Percentiles rank a stretch among this genome's conserved stretches.
These are phyloP conservation scores for Amiota communis DNA, from an alignment of 2,888 invertebrate genomes.

Conservation along the genomic window DNA sequence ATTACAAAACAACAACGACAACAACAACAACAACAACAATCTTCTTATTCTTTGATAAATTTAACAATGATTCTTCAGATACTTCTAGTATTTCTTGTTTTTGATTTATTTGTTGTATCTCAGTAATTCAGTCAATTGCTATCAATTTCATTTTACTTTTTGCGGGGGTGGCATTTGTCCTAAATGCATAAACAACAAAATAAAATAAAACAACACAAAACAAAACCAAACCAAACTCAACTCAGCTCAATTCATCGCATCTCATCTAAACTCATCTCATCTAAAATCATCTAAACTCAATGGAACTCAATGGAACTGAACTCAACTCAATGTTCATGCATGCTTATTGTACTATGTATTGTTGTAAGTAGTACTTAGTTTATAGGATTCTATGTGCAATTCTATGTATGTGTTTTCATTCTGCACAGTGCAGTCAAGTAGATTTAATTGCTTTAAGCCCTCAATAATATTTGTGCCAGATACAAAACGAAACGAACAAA, in stretches of 20 bases:
- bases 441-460: slow-evolving; percentile 59
- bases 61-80: background rate
- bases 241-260: no score
- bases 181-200: background rate
- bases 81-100: background rate
- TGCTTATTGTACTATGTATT: background rate
- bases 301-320: no score
- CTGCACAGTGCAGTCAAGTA: slow-evolving; percentile 50
- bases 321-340: no score
- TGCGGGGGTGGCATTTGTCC: slow-evolving; percentile 18
- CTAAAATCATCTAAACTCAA: no score
- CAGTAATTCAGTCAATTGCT: slow-evolving; percentile 4
- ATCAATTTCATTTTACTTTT: slow-evolving; percentile 5
- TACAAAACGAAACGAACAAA: slow-evolving; percentile 24
- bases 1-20: background rate
- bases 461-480: slow-evolving; percentile 40
- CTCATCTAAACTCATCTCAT: no score
- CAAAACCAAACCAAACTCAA: no score
- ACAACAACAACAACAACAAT: background rate
- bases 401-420: background rate
- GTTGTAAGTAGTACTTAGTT: background rate
- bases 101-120: background rate
- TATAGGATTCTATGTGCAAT: background rate
- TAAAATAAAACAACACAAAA: no score
- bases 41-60: background rate